Evolutionary conservation across 2,797 vertebrate species (phyloP).

Genomic region (Pempheris klunzingeri): DNA sequence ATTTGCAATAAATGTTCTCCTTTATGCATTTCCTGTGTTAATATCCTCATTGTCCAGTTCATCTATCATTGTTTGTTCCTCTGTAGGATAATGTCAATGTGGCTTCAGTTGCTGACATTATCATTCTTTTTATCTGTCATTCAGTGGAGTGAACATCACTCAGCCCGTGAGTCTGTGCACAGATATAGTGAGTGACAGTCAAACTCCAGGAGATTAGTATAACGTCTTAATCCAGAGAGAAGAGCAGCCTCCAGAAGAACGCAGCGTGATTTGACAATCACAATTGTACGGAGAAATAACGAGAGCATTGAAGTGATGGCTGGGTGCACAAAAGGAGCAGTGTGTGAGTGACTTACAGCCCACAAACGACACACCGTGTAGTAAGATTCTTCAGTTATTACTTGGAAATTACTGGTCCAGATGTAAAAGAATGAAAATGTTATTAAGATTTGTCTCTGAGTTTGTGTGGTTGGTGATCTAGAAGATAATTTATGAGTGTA

Average conservation of each 20-base stretch:
- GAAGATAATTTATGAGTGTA: neutral
- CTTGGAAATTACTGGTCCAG: neutral
- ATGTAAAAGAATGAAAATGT: slow-evolving; percentile 5
- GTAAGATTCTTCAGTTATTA: neutral
- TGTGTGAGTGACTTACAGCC: neutral
- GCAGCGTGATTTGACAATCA: neutral
- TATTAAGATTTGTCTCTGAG: neutral
- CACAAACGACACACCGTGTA: no score
- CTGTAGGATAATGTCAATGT: neutral
- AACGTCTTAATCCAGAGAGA: slow-evolving; percentile 3
- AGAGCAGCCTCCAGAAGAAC: slow-evolving; percentile 1
- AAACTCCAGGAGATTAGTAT: slow-evolving; percentile 24
- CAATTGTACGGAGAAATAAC: neutral
- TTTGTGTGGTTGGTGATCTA: neutral
- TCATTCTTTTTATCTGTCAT: slow-evolving; percentile 8
- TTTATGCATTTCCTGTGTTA: neutral
- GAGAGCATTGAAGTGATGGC: neutral
- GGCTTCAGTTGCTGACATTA: neutral
- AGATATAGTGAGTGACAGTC: slow-evolving; percentile 33
- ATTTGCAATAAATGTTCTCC: neutral
- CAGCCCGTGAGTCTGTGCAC: slow-evolving; percentile 1
- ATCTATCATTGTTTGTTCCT: neutral
- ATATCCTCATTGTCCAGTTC: neutral
- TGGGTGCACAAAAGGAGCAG: neutral
- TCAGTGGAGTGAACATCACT: neutral